Evolutionary conservation across 2,113 vertebrate species (phyloP), one percentile per base, ranked within the genome.

Genomic region (Pogona vitticeps): DNA sequence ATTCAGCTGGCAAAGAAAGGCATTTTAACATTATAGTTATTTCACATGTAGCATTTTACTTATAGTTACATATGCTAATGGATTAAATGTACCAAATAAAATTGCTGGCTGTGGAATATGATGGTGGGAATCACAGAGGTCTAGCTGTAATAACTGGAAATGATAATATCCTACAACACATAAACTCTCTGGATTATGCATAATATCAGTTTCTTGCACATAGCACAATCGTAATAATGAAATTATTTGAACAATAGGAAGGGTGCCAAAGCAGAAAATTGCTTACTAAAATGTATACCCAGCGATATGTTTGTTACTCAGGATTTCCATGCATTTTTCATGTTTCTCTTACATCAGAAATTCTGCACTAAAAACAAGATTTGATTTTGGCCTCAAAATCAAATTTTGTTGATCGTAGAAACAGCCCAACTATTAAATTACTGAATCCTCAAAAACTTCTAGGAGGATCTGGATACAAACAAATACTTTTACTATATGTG

Each of bases 381-480:
- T 52, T 5, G 10, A 52, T 52, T 52, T 52, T 52, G 46, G 46
- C 10, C 5, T 52, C 46, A 52, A 52, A n/a, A n/a, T n/a, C n/a
- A n/a, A n/a, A n/a, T n/a, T 52, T 52, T 52, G 46, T 52, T 52
- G 46, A 52, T 10, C 46, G 10, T 52, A 52, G 46, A 52, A 52
- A 52, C 46, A 52, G 46, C 46, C 5, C 46, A 52, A 52, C 10
- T 52, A 52, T 6, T 10, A 52, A 52, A 52, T 10, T 52, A 52
- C 46, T 52, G 46, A 52, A 52, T 52, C 10, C 46, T 52, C 10
- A 52, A 52, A 52, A 52, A 52, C 46, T 52, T 5, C 46, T 52
- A 52, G 46, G 46, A 52, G 10, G 46, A 52, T 52, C 5, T 52
- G 31, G 0, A 0, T 0, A 0, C 23, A 63, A n/a, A n/a, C n/a